These are phyloP conservation scores for Brachypteracias leptosomus DNA, from an alignment of 2,113 vertebrate species.

Conservation along the genomic window DNA sequence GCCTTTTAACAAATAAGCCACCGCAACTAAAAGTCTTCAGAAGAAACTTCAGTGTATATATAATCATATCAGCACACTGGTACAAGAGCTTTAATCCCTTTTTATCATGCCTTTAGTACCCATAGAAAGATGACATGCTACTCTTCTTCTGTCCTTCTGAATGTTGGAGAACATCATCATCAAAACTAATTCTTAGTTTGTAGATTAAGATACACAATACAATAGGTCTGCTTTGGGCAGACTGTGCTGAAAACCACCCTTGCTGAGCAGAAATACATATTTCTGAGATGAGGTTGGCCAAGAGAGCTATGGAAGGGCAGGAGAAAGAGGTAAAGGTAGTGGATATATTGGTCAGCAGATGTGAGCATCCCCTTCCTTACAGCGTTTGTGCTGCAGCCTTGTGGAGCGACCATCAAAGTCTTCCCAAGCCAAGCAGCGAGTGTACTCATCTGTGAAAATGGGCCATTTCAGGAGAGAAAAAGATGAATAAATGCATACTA, in stretches of 20 bases:
- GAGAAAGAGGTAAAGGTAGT: not conserved
- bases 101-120: not conserved
- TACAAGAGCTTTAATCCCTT: not conserved
- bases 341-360: fast-evolving
- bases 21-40: not conserved
- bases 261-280: fast-evolving
- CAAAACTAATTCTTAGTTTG: not conserved
- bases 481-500: not conserved
- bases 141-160: not conserved
- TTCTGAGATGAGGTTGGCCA: not conserved
- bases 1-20: not conserved
- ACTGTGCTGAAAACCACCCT: not conserved
- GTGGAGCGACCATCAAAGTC: not conserved
- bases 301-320: not conserved
- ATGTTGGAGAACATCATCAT: fast-evolving
- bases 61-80: not conserved
- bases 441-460: not conserved
- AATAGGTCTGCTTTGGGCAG: not conserved
- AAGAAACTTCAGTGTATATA: not conserved
- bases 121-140: fast-evolving
- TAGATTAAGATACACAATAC: not conserved
- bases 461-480: not conserved
- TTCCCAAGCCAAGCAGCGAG: not conserved
- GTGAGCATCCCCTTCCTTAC: fast-evolving
- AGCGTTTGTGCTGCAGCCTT: fast-evolving